phyloP scores from a whole-genome alignment of 2,888 invertebrate genomes.

The Cephalotes varians region DNA sequence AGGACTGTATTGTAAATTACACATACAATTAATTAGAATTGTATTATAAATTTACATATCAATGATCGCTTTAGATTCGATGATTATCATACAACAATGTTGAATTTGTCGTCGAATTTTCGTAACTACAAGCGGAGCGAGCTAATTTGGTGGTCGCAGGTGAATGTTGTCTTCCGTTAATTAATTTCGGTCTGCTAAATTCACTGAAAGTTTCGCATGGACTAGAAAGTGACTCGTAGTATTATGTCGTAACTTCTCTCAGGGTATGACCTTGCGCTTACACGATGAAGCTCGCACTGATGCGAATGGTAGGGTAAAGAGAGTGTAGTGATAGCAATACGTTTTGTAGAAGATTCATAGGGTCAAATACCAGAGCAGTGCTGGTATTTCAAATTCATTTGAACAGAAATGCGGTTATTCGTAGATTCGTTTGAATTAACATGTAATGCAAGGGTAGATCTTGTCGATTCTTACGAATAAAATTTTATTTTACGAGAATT shows the following conservation, averaged over 20 bases:
- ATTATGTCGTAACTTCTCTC: slow-evolving; percentile 48
- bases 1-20: neutral
- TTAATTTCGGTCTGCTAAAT: slow-evolving; percentile 67
- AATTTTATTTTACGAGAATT: neutral
- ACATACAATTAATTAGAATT: neutral
- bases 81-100: slow-evolving; percentile 20
- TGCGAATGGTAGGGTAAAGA: slow-evolving; percentile 22
- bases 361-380: slow-evolving; percentile 55
- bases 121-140: slow-evolving; percentile 47
- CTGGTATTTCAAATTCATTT: slow-evolving; percentile 63
- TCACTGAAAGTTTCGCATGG: slow-evolving; percentile 60
- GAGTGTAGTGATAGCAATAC: slow-evolving; percentile 24
- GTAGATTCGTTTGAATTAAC: slow-evolving; percentile 66
- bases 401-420: slow-evolving; percentile 65
- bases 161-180: slow-evolving; percentile 63
- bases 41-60: neutral
- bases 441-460: slow-evolving; percentile 31
- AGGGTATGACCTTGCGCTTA: slow-evolving; percentile 51
- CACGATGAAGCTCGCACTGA: slow-evolving; percentile 40
- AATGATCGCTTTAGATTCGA: neutral
- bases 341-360: slow-evolving; percentile 48
- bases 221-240: slow-evolving; percentile 32
- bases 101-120: slow-evolving; percentile 56
- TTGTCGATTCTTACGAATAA: neutral
- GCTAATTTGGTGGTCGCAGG: slow-evolving; percentile 45